phyloP scores from a whole-genome alignment of 2,113 vertebrate species.

The Chaetorhynchus papuensis region DNA sequence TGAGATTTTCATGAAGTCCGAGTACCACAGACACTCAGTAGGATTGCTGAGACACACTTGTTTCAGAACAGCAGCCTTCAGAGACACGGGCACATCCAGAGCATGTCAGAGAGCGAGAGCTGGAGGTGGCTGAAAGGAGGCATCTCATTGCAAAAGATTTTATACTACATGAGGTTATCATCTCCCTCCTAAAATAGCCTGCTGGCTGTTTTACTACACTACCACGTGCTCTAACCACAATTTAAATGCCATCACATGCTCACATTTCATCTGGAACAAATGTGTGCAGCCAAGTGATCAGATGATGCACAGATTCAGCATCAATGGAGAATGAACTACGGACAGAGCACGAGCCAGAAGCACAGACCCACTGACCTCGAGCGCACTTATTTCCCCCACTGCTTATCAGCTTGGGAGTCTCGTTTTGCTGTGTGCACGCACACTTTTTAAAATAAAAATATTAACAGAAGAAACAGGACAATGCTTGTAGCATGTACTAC shows the following conservation, averaged over 20 bases:
- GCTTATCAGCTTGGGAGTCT: background rate
- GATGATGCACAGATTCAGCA: conserved; percentile 5
- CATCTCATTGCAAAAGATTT: background rate
- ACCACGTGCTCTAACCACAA: conserved; percentile 23
- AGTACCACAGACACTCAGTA: background rate
- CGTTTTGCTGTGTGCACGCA: background rate
- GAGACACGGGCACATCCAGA: background rate
- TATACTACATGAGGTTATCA: conserved; percentile 24
- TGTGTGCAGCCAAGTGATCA: background rate
- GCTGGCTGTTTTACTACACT: background rate
- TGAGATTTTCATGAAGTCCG: background rate
- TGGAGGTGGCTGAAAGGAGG: background rate
- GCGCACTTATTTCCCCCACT: background rate
- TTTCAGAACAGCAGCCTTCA: background rate
- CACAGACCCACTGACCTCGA: background rate
- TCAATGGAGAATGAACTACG: background rate
- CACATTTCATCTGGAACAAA: conserved; percentile 50
- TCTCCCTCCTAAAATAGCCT: conserved; percentile 42
- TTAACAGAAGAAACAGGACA: background rate
- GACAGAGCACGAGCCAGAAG: background rate
- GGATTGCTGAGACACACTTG: background rate
- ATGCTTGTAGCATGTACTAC: background rate
- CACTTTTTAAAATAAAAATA: background rate
- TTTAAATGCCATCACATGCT: conserved; percentile 35
- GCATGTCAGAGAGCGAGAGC: background rate